Evolutionary conservation across 1,140 invertebrate species (phyloP).

Genomic region (Lamellibrachia luymesi): DNA sequence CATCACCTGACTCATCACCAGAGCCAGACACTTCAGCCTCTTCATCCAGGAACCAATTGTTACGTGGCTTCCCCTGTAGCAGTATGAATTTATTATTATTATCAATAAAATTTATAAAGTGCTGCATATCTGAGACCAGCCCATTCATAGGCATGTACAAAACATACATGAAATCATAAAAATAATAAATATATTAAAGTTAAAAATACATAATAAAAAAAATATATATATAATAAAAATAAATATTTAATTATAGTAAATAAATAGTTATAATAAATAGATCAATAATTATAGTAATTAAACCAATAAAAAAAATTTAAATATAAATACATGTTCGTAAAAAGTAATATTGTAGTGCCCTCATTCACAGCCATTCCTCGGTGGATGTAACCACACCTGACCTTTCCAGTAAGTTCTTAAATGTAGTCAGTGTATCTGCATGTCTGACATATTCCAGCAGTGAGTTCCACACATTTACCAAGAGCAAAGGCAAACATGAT

Average conservation of each 20-base stretch:
- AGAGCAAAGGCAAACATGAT: background rate
- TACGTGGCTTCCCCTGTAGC: background rate
- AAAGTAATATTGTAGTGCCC: too few species aligned
- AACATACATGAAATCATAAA: background rate
- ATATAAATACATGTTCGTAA: background rate
- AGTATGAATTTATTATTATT: background rate
- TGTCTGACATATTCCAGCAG: too few species aligned
- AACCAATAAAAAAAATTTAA: background rate
- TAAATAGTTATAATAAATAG: too few species aligned
- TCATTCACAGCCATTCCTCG: too few species aligned
- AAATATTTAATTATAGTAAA: background rate
- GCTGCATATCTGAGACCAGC: background rate
- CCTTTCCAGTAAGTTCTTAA: too few species aligned
- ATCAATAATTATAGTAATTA: too few species aligned
- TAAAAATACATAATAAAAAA: background rate
- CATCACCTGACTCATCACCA: background rate
- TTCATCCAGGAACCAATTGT: slow-evolving; percentile 10
- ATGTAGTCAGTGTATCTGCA: too few species aligned
- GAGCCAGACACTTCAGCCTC: slow-evolving; percentile 16
- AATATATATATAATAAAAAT: background rate
- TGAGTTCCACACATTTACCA: background rate
- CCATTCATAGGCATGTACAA: background rate
- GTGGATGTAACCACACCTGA: too few species aligned
- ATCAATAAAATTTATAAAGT: background rate
- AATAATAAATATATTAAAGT: background rate